Conservation (phyloP, 2,888 invertebrate species). For the Oligia strigilis region DNA sequence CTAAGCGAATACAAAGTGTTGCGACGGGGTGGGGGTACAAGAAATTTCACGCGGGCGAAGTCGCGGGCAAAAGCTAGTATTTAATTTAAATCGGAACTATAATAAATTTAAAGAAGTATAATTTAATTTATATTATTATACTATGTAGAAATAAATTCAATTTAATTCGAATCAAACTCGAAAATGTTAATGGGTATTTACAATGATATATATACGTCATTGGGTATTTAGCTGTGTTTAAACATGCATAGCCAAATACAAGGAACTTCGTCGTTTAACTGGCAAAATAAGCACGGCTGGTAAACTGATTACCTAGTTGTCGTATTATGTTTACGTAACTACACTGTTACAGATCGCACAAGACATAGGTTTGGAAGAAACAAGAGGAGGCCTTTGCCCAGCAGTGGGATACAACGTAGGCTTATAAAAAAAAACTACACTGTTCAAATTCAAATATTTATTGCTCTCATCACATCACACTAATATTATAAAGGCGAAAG, state of each 20-base stretch:
- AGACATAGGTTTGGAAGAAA: no score
- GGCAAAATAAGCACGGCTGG: neutral
- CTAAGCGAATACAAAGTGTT: no score
- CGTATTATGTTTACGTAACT: neutral
- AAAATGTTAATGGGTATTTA: neutral
- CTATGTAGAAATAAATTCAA: conserved; percentile 4
- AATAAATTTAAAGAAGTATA: neutral
- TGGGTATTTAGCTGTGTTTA: neutral
- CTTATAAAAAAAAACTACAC: no score
- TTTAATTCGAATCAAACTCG: neutral
- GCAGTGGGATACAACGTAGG: no score
- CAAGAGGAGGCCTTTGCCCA: no score
- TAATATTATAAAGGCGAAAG: no score
- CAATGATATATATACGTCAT: no score
- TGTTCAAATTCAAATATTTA: neutral
- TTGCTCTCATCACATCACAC: neutral
- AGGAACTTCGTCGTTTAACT: neutral
- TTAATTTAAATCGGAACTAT: neutral
- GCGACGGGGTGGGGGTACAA: no score
- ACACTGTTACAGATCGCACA: no score
- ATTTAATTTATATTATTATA: neutral
- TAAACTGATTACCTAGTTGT: neutral
- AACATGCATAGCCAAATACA: neutral
- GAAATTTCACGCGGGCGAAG: no score
- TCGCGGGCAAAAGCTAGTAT: no score